Percentiles rank a stretch among this genome's conserved stretches.
These are phyloP conservation scores for Coptodon rendalli DNA, from an alignment of 2,113 vertebrate genomes.

Conservation along the genomic window DNA sequence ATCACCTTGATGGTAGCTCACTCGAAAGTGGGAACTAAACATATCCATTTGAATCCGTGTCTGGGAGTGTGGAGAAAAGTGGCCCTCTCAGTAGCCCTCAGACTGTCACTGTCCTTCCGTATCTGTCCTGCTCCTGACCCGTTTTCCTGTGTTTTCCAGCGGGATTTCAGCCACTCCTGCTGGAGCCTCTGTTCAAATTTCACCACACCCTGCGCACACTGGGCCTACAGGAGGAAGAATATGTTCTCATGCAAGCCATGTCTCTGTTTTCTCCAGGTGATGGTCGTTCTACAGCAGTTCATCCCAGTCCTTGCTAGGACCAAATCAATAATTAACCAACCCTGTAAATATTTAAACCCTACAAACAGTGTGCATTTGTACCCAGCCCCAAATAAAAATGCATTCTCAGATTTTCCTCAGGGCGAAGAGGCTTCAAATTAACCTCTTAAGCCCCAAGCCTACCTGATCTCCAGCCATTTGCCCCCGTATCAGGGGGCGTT, in stretches of 20 bases:
- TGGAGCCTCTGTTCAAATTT: constrained; percentile 77
- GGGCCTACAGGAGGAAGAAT: constrained; percentile 63
- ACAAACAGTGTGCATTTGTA: not conserved
- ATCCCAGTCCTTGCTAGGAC: not conserved
- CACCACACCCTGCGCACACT: constrained; percentile 69
- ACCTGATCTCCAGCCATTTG: too few species aligned
- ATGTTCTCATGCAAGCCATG: constrained; percentile 37
- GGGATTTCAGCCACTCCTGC: constrained; percentile 74
- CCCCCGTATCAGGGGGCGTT: too few species aligned
- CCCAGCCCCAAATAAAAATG: not conserved
- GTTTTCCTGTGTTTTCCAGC: constrained; percentile 42
- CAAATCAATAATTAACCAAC: not conserved
- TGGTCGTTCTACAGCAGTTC: not conserved
- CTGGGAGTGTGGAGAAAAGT: not conserved
- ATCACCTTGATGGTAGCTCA: not conserved
- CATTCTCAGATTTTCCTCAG: not conserved
- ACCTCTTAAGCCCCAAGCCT: too few species aligned
- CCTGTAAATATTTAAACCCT: not conserved
- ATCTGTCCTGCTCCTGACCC: not conserved
- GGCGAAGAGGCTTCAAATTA: not conserved
- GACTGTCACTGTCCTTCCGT: not conserved
- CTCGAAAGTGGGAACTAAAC: not conserved
- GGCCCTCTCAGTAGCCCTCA: not conserved
- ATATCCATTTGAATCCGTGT: not conserved
- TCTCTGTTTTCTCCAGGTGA: constrained; percentile 53